Conservation (phyloP, 2,113 vertebrate genomes). For the Tachysurus vachellii region DNA sequence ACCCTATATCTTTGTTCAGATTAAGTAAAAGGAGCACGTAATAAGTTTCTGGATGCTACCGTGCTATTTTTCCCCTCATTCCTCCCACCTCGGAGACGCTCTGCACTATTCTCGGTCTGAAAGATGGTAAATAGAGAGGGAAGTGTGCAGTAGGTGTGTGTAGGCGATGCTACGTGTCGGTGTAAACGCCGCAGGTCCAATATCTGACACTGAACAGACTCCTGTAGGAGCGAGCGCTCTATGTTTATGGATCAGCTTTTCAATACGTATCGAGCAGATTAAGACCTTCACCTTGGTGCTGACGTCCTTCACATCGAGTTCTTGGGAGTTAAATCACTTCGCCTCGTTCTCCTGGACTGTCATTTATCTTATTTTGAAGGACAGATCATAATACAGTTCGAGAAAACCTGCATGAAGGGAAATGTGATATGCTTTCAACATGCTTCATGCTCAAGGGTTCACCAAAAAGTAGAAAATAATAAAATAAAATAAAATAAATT, state of each 20-base stretch:
- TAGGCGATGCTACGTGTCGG: conserved; percentile 3
- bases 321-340: conserved; percentile 54
- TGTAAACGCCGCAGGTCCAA: conserved; percentile 7
- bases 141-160: conserved; percentile 3
- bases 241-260: conserved; percentile 60
- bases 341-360: conserved; percentile 46
- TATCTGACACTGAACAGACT: not conserved
- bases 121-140: not conserved
- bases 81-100: not conserved
- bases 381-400: conserved; percentile 50
- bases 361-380: conserved; percentile 50
- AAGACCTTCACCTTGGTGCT: conserved; percentile 47
- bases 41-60: conserved; percentile 11
- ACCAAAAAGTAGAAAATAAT: conserved; percentile 29
- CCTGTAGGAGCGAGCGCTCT: not conserved
- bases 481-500: conserved; percentile 28
- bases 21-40: not conserved
- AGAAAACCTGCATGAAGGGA: conserved; percentile 49
- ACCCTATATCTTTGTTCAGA: not conserved
- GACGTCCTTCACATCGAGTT: conserved; percentile 51
- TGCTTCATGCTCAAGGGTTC: conserved; percentile 42
- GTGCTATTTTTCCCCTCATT: not conserved
- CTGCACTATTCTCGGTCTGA: not conserved
- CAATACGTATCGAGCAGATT: conserved; percentile 54
- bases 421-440: conserved; percentile 54